Base-by-base conservation (phyloP, 2,888 invertebrate species). In the Pristionchus maxplancki region DNA sequence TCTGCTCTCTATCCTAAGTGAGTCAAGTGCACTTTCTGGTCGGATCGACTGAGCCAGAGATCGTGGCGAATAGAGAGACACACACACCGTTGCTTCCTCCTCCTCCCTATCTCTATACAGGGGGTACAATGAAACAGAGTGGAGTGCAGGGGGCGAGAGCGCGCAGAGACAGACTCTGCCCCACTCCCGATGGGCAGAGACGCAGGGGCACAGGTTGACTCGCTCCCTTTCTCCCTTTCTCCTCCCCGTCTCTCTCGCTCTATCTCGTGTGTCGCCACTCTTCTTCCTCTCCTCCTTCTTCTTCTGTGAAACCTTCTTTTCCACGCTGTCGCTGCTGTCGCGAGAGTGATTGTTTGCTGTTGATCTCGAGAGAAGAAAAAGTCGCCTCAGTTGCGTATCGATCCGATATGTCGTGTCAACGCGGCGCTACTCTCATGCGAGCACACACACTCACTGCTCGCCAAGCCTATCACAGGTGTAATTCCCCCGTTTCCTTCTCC, bases 121-220 rank as follows among this genome's bases (percentile, higher is more conserved):
- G 11, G 64, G 64, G 64, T 67, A 81, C 48, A 81, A 50, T 50
- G 44, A 48, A 50, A 48, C 37, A 48, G 81, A 31, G 44, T 28
- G 31, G 81, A 50, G 81, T n/a, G 81, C 81, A 81, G 31, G 81
- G 4, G 81, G 31, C 50, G 48, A 50, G 81, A 50, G 48, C 50
- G 31, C 28, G 0, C 74, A 74, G 37, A 74, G 74, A 74, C 1
- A 1, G 13, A 6, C 82, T 82, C 82, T 50, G 31, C 50, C 48
- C 48, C 82, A n/a, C 82, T 40, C 50, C 53, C 53, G 48, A 50
- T n/a, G 40, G 31, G 31, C 50, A 50, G 81, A 48, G 81, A 81
- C 81, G 50, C 81, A 50, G 81, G 31, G 48, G 40, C 28, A 81
- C 81, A 81, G 48, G 81, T 81, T 50, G 81, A 50, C 81, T 74